Evolutionary conservation across 2,888 invertebrate species (phyloP).

Genomic region (Myopa testacea): DNA sequence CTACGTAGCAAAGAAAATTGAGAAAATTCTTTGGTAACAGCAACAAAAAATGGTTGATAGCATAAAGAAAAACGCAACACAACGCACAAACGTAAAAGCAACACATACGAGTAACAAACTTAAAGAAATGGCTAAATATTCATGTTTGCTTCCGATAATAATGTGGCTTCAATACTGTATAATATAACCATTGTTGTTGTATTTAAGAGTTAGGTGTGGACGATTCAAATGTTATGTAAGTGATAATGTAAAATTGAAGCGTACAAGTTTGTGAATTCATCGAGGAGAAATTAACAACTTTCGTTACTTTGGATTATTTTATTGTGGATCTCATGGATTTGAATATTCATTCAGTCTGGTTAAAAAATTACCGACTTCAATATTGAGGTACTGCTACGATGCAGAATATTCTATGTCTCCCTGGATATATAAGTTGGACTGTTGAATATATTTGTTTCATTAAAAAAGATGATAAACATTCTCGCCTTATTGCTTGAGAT

Average conservation of each 20-base stretch:
- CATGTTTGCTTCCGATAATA: too few species aligned
- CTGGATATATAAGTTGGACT: constrained; percentile 41
- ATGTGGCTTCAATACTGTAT: too few species aligned
- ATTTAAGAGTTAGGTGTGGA: too few species aligned
- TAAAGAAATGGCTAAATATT: constrained; percentile 7
- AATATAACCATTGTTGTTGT: too few species aligned
- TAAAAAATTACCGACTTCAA: neutral
- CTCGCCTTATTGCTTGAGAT: neutral
- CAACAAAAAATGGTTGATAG: constrained; percentile 10
- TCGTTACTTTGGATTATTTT: neutral
- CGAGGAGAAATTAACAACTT: neutral
- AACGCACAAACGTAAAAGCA: constrained; percentile 1
- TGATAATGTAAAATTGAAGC: constrained; percentile 3
- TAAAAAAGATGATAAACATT: constrained; percentile 61
- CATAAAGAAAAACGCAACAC: constrained; percentile 21
- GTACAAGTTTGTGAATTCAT: constrained; percentile 1
- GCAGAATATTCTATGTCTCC: constrained; percentile 41
- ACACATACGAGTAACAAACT: constrained; percentile 7
- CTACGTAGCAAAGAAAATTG: constrained; percentile 18
- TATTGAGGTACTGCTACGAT: neutral
- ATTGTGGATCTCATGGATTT: neutral
- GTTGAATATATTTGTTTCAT: constrained; percentile 36
- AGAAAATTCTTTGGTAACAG: constrained; percentile 15
- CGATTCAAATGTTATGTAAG: neutral
- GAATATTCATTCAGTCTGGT: neutral